These are phyloP conservation scores for Yoshiicerus persimilis DNA, from an alignment of 1,140 invertebrate genomes.

Conservation along the genomic window DNA sequence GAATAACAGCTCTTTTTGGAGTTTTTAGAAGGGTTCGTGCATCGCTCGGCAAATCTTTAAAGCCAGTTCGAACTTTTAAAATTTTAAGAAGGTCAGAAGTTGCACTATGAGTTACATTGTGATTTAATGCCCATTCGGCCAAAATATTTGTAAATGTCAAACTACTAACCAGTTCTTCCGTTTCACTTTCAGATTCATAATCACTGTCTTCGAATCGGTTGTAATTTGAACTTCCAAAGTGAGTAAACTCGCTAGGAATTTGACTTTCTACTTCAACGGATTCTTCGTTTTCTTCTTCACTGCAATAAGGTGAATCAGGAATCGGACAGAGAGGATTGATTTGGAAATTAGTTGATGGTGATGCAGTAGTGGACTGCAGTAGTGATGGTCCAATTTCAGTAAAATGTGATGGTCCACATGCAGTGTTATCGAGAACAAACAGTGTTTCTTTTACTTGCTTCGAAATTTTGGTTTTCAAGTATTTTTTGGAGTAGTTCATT, in stretches of 20 bases:
- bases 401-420: no score
- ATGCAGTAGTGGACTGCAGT: not conserved
- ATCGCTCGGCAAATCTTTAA: not conserved
- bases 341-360: not conserved
- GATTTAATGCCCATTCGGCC: not conserved
- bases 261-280: no score
- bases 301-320: no score
- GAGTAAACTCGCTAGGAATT: no score
- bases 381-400: no score
- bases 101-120: not conserved
- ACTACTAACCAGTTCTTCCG: no score
- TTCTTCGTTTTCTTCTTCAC: no score
- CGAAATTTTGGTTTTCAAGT: not conserved
- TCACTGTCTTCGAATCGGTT: no score
- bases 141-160: not conserved
- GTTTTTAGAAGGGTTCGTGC: conserved; percentile 30
- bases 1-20: not conserved
- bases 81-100: not conserved
- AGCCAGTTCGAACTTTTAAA: not conserved
- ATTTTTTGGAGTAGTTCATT: not conserved
- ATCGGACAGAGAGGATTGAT: no score
- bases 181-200: no score
- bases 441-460: not conserved
- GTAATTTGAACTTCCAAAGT: no score
- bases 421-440: not conserved